These are phyloP conservation scores for Panagrolaimus sp. DNA, from an alignment of 1,140 invertebrate genomes.

Conservation along the genomic window DNA sequence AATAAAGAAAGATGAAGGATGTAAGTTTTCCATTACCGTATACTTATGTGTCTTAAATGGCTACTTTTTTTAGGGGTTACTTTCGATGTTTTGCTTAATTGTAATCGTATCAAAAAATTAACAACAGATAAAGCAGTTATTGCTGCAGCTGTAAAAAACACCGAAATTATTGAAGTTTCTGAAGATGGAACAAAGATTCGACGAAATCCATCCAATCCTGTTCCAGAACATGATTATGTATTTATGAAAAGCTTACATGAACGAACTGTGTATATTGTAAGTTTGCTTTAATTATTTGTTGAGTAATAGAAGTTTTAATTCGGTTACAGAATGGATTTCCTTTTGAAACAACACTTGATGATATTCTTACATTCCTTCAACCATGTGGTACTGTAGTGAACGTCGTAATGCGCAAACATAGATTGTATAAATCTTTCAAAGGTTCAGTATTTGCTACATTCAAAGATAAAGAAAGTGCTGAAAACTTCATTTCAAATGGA, in stretches of 20 bases:
- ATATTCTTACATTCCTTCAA: slow-evolving; percentile 71
- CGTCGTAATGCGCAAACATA: slow-evolving; percentile 60
- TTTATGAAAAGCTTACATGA: slow-evolving; percentile 64
- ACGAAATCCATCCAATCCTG: slow-evolving; percentile 69
- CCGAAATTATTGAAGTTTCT: slow-evolving; percentile 70
- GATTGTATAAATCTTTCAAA: slow-evolving; percentile 65
- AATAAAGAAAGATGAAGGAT: slow-evolving; percentile 77
- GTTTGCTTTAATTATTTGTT: slow-evolving; percentile 69
- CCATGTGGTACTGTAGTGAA: slow-evolving; percentile 70
- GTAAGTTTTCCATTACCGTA: slow-evolving; percentile 60
- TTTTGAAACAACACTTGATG: slow-evolving; percentile 66
- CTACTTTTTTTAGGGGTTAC: slow-evolving; percentile 66
- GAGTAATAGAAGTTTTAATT: slow-evolving; percentile 69
- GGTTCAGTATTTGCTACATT: slow-evolving; percentile 83
- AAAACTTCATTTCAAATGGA: slow-evolving; percentile 71
- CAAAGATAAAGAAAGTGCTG: slow-evolving; percentile 67
- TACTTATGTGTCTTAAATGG: slow-evolving; percentile 12
- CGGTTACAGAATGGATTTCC: slow-evolving; percentile 74
- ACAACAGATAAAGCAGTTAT: slow-evolving; percentile 70
- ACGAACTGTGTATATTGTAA: slow-evolving; percentile 71
- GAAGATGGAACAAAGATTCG: slow-evolving; percentile 77
- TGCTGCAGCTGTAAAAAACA: slow-evolving; percentile 69
- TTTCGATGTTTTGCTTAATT: slow-evolving; percentile 74
- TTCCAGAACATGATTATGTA: slow-evolving; percentile 76
- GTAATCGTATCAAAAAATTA: slow-evolving; percentile 75